Evolutionary conservation across 2,113 vertebrate genomes (phyloP).

Genomic region (Hippocampus comes): DNA sequence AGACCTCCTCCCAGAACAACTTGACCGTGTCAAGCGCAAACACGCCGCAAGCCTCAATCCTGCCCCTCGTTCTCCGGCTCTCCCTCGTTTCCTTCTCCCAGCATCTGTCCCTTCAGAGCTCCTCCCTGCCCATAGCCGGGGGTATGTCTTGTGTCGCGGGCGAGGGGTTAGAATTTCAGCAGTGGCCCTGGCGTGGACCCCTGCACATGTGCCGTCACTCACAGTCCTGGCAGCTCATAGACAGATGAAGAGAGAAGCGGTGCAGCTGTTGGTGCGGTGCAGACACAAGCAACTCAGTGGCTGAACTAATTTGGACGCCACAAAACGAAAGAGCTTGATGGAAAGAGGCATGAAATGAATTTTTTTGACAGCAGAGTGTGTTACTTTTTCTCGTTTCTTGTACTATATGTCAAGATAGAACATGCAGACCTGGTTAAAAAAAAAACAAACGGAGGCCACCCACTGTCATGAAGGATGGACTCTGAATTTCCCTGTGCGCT

Average conservation of each 20-base stretch:
- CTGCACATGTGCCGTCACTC: slow-evolving; percentile 75
- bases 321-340: neutral
- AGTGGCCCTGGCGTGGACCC: slow-evolving; percentile 58
- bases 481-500: no score
- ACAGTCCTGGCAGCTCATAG: slow-evolving; percentile 18
- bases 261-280: slow-evolving; percentile 54
- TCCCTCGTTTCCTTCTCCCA: slow-evolving; percentile 8
- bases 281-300: slow-evolving; percentile 35
- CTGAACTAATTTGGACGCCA: slow-evolving; percentile 6
- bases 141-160: slow-evolving; percentile 59
- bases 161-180: slow-evolving; percentile 66
- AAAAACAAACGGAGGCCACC: no score
- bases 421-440: no score
- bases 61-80: slow-evolving; percentile 7
- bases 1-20: slow-evolving; percentile 19
- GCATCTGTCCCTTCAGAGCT: slow-evolving; percentile 37
- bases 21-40: slow-evolving; percentile 29
- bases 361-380: neutral
- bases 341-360: neutral
- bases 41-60: slow-evolving; percentile 30
- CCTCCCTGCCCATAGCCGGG: slow-evolving; percentile 60
- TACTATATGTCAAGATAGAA: no score
- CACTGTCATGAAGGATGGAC: no score
- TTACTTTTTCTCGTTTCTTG: no score
- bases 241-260: slow-evolving; percentile 48